Evolutionary conservation across 1,140 invertebrate genomes (phyloP).

Genomic region (Polypedilum vanderplanki): DNA sequence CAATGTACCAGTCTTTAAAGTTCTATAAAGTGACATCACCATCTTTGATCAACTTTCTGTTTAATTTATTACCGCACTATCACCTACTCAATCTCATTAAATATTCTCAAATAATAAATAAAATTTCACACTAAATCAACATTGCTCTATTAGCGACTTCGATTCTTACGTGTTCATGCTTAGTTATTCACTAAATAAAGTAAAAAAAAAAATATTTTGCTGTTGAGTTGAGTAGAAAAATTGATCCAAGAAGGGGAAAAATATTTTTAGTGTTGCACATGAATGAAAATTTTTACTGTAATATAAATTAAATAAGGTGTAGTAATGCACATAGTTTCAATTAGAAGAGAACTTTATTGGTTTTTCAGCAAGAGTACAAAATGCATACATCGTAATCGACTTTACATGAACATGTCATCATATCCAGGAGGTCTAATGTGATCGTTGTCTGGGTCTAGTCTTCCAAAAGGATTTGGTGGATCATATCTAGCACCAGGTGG

Average conservation of each 20-base stretch:
- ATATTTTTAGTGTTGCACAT: neutral
- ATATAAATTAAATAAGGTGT: too few species aligned
- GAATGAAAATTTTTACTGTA: too few species aligned
- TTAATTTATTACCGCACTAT: neutral
- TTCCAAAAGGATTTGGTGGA: constrained; percentile 55
- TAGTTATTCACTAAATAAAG: constrained; percentile 3
- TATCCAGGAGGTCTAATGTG: constrained; percentile 63
- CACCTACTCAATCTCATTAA: neutral
- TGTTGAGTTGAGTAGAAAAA: neutral
- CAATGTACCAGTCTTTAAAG: neutral
- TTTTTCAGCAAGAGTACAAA: neutral
- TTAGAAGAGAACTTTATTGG: too few species aligned
- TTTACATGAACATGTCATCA: constrained; percentile 69
- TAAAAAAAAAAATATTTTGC: neutral
- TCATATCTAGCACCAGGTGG: constrained; percentile 74
- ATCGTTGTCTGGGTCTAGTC: constrained; percentile 54
- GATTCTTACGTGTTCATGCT: constrained; percentile 4
- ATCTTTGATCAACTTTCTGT: neutral
- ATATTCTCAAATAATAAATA: neutral
- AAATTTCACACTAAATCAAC: neutral
- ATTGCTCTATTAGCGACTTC: neutral
- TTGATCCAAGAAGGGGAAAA: constrained; percentile 3
- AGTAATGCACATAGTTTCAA: too few species aligned
- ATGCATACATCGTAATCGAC: neutral
- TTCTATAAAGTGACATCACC: constrained; percentile 11